phyloP scores from a whole-genome alignment of 2,797 vertebrate genomes.

The Sarcophilus harrisii region DNA sequence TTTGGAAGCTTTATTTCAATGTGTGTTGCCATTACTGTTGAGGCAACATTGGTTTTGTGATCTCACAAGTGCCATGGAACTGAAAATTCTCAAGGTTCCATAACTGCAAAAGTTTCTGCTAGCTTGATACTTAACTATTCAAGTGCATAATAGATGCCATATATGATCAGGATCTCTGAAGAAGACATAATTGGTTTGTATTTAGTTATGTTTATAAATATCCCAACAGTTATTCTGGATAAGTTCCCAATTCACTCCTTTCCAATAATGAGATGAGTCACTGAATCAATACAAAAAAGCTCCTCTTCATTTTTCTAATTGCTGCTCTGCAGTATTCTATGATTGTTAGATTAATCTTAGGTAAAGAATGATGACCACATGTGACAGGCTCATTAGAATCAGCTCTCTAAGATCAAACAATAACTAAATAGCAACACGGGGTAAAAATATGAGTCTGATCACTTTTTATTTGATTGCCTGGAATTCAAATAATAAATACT shows the following conservation, averaged over 20 bases:
- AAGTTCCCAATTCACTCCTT: conserved; percentile 52
- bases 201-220: conserved; percentile 27
- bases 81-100: background rate
- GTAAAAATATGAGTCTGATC: background rate
- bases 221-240: background rate
- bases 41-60: background rate
- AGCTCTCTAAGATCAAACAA: background rate
- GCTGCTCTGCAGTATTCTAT: background rate
- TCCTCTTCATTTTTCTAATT: conserved; percentile 1
- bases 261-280: background rate
- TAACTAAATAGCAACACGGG: background rate
- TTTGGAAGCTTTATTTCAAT: background rate
- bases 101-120: background rate
- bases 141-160: background rate
- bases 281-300: conserved; percentile 5
- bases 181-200: background rate
- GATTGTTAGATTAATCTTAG: conserved; percentile 36
- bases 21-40: background rate
- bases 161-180: background rate
- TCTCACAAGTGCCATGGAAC: background rate
- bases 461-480: conserved; percentile 39
- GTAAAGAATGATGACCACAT: conserved; percentile 45
- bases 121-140: background rate
- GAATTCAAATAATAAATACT: conserved; percentile 68
- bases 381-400: background rate